Evolutionary conservation across 2,113 vertebrate genomes (phyloP).

Genomic region (Formicarius rufipectus): DNA sequence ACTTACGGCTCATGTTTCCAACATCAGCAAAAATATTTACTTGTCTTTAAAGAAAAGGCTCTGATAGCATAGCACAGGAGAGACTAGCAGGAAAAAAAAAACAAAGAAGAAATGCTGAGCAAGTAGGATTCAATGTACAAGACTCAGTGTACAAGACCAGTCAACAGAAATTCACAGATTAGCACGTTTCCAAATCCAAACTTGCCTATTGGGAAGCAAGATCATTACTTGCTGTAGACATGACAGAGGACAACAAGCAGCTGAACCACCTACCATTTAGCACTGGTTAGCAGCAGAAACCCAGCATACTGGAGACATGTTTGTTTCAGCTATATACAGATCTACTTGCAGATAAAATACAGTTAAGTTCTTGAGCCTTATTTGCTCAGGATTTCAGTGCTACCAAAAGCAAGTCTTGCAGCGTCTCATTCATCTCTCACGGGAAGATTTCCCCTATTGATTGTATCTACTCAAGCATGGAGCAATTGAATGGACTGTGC

Average conservation of each 20-base stretch:
- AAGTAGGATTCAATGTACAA: neutral
- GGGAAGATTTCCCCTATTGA: neutral
- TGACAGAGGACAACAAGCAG: neutral
- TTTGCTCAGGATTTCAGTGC: neutral
- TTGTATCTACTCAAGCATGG: neutral
- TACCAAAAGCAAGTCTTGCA: neutral
- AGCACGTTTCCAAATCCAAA: neutral
- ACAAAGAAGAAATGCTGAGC: neutral
- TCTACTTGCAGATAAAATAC: neutral
- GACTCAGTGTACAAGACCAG: neutral
- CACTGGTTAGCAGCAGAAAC: neutral
- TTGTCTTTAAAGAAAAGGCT: neutral
- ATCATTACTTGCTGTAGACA: constrained; percentile 5
- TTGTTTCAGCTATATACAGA: neutral
- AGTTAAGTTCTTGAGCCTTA: neutral
- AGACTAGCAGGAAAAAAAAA: neutral
- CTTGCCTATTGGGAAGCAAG: neutral
- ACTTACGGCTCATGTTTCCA: neutral
- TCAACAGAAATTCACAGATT: neutral
- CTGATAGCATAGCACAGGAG: neutral
- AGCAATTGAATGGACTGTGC: neutral
- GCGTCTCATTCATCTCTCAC: neutral
- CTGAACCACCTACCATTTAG: neutral
- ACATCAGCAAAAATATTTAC: neutral
- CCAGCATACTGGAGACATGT: neutral